phyloP scores from a whole-genome alignment of 2,797 vertebrate genomes.

The Ciconia nigra region DNA sequence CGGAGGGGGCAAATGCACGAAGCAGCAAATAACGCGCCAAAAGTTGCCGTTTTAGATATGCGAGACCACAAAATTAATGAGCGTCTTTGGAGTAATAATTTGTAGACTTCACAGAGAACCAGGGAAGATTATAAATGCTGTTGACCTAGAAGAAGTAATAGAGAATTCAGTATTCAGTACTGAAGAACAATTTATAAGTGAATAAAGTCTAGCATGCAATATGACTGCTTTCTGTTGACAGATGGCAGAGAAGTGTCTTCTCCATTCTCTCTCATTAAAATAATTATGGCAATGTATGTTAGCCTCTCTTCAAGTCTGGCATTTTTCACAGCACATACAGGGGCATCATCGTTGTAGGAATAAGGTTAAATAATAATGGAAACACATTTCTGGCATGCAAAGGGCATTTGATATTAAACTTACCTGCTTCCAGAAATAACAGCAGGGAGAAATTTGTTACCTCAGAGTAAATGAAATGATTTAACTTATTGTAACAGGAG shows the following conservation, averaged over 20 bases:
- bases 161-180: conserved; percentile 26
- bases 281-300: conserved; percentile 59
- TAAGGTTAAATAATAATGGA: conserved; percentile 45
- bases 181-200: conserved; percentile 37
- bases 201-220: conserved; percentile 10
- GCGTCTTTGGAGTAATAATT: background rate
- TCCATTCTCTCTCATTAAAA: conserved; percentile 56
- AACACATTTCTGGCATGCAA: conserved; percentile 20
- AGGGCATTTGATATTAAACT: conserved; percentile 34
- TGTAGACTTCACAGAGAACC: conserved; percentile 19
- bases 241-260: conserved; percentile 41
- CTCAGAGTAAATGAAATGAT: conserved; percentile 20
- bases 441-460: conserved; percentile 51
- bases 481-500: conserved; percentile 51
- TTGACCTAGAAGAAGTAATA: conserved; percentile 38
- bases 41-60: background rate
- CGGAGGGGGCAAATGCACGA: background rate
- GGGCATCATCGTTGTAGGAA: background rate
- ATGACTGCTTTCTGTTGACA: conserved; percentile 41
- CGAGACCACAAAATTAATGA: conserved; percentile 1
- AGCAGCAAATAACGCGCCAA: background rate
- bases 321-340: conserved; percentile 8
- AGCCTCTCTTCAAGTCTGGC: conserved; percentile 35
- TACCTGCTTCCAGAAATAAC: conserved; percentile 61
- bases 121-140: conserved; percentile 29